Percentiles rank a stretch among this genome's conserved stretches.
These are phyloP conservation scores for Excalfactoria chinensis DNA, from an alignment of 2,113 vertebrate genomes.

Conservation along the genomic window DNA sequence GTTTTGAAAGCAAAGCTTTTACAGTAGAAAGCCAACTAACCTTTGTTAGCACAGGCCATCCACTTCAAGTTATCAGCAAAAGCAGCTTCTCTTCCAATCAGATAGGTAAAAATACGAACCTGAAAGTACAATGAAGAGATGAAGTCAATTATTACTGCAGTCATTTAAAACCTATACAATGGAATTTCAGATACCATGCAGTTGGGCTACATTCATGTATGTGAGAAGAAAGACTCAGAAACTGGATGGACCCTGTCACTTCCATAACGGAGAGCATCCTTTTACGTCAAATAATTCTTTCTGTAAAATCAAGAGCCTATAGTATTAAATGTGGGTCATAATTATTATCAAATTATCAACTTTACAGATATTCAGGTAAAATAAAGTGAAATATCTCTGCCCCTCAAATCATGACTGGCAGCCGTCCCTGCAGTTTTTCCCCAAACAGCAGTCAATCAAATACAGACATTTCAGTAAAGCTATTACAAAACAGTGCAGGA, in stretches of 20 bases:
- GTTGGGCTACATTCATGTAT: background rate
- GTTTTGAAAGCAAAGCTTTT: background rate
- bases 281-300: background rate
- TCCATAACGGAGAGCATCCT: background rate
- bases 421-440: background rate
- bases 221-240: background rate
- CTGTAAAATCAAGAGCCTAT: background rate
- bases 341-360: background rate
- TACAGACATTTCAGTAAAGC: background rate
- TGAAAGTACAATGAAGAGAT: constrained; percentile 72
- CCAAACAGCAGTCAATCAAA: background rate
- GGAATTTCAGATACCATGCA: background rate
- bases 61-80: constrained; percentile 99
- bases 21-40: constrained; percentile 71
- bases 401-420: background rate
- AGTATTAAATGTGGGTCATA: background rate
- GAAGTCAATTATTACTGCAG: background rate
- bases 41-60: constrained; percentile 99
- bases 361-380: background rate
- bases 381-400: background rate
- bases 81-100: constrained; percentile 97
- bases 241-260: background rate
- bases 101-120: constrained; percentile 98
- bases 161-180: background rate
- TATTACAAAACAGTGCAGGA: background rate